Conservation (phyloP, 2,113 vertebrate species). For the Dicaeum eximium region DNA sequence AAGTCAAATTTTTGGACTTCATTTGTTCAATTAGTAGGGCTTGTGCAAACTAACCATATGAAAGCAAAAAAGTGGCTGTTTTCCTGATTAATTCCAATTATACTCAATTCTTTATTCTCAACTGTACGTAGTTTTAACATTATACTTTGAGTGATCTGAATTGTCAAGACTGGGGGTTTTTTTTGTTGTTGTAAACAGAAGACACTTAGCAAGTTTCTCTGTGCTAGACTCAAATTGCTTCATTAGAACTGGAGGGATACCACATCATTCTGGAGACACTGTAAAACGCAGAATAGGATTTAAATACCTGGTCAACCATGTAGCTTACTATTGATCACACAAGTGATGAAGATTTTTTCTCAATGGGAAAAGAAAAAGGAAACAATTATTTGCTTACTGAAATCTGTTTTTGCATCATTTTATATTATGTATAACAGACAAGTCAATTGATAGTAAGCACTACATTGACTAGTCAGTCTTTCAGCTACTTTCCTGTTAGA, state of each 20-base stretch:
- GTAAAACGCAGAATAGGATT: not conserved
- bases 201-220: not conserved
- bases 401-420: not conserved
- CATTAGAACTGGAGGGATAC: not conserved
- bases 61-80: slow-evolving; percentile 25
- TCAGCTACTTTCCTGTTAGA: not conserved
- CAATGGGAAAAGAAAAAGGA: not conserved
- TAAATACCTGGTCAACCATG: not conserved
- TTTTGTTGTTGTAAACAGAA: not conserved
- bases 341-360: not conserved
- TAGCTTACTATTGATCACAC: not conserved
- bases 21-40: slow-evolving; percentile 9
- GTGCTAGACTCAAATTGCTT: slow-evolving; percentile 5
- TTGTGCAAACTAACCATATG: slow-evolving; percentile 20
- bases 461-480: not conserved
- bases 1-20: slow-evolving; percentile 30
- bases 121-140: not conserved
- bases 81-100: slow-evolving; percentile 33
- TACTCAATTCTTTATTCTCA: slow-evolving; percentile 15
- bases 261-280: not conserved
- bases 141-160: not conserved
- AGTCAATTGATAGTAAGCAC: not conserved
- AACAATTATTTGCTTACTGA: not conserved
- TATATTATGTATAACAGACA: not conserved
- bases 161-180: not conserved